phyloP scores from a whole-genome alignment of 1,140 invertebrate species.

The Polyergus mexicanus region DNA sequence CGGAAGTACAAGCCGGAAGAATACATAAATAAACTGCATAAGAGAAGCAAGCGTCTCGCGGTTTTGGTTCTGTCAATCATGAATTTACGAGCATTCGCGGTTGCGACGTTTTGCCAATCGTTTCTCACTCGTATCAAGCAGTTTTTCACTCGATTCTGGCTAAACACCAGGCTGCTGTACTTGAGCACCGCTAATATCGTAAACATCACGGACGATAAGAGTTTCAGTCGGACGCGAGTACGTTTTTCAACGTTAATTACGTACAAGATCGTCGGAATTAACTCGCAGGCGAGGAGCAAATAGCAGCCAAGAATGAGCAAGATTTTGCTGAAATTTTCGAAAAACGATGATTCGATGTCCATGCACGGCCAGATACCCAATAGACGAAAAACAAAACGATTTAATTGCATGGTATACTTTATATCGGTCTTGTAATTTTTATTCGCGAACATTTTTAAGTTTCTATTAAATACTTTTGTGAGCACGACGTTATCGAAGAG shows the following conservation, averaged over 20 bases:
- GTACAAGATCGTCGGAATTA: conserved; percentile 38
- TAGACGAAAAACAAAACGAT: conserved; percentile 27
- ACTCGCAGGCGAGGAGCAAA: conserved; percentile 16
- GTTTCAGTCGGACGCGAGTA: conserved; percentile 68
- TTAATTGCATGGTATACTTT: conserved; percentile 27
- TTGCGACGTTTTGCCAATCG: conserved; percentile 73
- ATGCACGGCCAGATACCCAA: conserved; percentile 42
- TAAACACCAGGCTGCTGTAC: conserved; percentile 70
- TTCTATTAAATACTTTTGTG: not conserved
- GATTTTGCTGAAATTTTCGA: not conserved
- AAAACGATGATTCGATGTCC: not conserved
- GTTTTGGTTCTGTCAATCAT: conserved; percentile 45
- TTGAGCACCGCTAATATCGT: conserved; percentile 75
- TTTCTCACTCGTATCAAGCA: conserved; percentile 73
- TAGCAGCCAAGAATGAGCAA: conserved; percentile 10
- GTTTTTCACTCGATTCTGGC: conserved; percentile 61
- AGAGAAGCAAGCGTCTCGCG: conserved; percentile 29
- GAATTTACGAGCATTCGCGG: not conserved
- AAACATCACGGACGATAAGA: conserved; percentile 76
- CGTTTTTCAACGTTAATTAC: conserved; percentile 67
- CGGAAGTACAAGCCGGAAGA: conserved; percentile 37
- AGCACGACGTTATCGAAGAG: not conserved
- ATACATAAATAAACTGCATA: conserved; percentile 60
- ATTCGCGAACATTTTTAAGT: conserved; percentile 24
- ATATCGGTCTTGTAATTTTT: conserved; percentile 37